These are phyloP conservation scores for Digitonthophagus gazella DNA, from an alignment of 2,888 invertebrate genomes.

Conservation along the genomic window DNA sequence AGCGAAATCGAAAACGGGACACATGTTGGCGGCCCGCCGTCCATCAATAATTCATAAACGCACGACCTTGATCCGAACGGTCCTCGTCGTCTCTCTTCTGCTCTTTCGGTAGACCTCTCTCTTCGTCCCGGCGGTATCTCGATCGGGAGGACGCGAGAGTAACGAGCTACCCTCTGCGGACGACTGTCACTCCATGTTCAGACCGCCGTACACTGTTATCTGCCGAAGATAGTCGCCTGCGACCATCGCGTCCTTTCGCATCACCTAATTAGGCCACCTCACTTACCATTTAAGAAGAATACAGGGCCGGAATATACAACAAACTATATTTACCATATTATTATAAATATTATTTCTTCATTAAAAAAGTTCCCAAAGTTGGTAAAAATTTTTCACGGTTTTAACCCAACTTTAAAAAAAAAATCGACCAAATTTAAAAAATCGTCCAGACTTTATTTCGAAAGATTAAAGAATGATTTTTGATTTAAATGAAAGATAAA, in stretches of 20 bases:
- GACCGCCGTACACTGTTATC: neutral
- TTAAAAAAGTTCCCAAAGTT: too few relatives aligned
- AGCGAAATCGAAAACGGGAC: slow-evolving; percentile 13
- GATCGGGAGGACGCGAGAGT: neutral
- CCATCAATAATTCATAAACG: slow-evolving; percentile 20
- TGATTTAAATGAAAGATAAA: too few relatives aligned
- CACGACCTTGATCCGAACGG: neutral
- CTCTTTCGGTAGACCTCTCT: neutral
- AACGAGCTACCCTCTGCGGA: neutral
- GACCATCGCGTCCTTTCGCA: neutral
- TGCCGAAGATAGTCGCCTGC: neutral
- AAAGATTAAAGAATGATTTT: too few relatives aligned
- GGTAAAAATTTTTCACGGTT: too few relatives aligned
- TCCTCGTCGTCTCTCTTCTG: neutral
- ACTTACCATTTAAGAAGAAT: neutral
- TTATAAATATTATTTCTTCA: too few relatives aligned
- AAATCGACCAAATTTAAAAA: too few relatives aligned
- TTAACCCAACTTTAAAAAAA: too few relatives aligned
- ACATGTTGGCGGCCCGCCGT: slow-evolving; percentile 12
- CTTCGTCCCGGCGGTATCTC: neutral
- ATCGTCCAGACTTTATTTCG: too few relatives aligned
- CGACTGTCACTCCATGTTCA: neutral
- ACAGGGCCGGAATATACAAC: neutral
- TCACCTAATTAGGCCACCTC: neutral
- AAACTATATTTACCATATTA: too few relatives aligned